Evolutionary conservation across 2,797 vertebrate genomes (phyloP), one percentile per base, ranked within the genome.

Genomic region (Syndactyla subalaris): DNA sequence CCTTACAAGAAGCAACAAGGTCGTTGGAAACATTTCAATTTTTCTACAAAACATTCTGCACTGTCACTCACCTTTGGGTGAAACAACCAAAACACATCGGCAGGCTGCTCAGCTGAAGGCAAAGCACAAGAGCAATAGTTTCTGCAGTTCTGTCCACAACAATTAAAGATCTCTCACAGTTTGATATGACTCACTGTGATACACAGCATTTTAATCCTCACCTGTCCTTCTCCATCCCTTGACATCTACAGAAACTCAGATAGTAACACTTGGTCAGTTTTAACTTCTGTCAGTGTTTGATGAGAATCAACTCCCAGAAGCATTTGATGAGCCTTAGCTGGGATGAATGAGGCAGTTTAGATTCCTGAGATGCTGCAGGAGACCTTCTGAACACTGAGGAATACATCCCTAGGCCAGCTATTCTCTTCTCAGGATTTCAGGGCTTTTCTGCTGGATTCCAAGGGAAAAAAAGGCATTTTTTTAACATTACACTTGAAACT

Each of bases 1-100:
- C 59, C 26, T 48, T 22, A 34, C 11, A 14, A 22, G 14, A 36
- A 34, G 21, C 0, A 0, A 68, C 27, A n/a, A 65, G 41, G 59
- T 9, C 52, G 52, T 73, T 21, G 29, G 51, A 38, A 72, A 61
- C 18, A 61, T 36, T 82, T 62, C 29, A 2, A 1, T 59, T 91
- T 71, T 83, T n/a, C 57, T 62, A 51, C 65, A 59, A 63, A 89
- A 51, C 30, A 24, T 70, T 57, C 57, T 38, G 45, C 14, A 19
- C 12, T 21, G 26, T 65, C 32, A 45, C 57, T 55, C n/a, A 73
- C 24, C 59, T 89, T 79, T 20, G 63, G 27, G 30, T 41, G n/a
- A 73, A 92, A 57, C 27, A 66, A 27, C 29, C 32, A 13, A 65
- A 65, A 48, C 10, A 5, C 52, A 39, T 32, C 48, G 49, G 61